Evolutionary conservation across 2,797 vertebrate species (phyloP), one percentile per base, ranked within the genome.

Genomic region (Eptatretus atami): DNA sequence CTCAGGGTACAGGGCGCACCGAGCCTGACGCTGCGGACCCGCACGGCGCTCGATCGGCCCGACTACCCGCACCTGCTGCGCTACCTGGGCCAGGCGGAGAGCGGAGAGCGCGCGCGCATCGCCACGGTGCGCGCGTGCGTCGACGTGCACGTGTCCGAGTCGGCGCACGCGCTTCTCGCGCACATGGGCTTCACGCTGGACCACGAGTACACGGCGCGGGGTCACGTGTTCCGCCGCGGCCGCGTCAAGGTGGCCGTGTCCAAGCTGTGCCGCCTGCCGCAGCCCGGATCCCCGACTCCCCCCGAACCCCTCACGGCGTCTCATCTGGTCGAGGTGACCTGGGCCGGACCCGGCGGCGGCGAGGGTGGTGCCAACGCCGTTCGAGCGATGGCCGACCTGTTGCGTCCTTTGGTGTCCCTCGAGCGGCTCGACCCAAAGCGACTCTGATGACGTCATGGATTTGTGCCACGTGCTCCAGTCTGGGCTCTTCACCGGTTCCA

Each of bases 111-210:
- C 74, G 93, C 78, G 71, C 82, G 87, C 1, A 80, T 90, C 0
- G 80, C 86, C 0, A 71, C 95, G 64, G 88, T 94, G 12, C 80
- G 87, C 25, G 92, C 88, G 73, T 95, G 86, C 1, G 86, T 98
- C 9, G 92, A 98, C 54, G 86, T 98, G 19, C 80, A 84, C 1
- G 82, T 86, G 0, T 95, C 90, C 0, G 87, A 96, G 68, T 86
- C 82, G 73, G 74, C 95, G 67, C 84, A 82, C 0, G 88, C 95
- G 52, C 93, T 98, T 67, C 77, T 96, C 52, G 79, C 83, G 63
- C 88, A 98, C 72, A 98, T 96, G 92, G 90, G 90, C 31, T 98
- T 98, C 74, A 84, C 86, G 65, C 84, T 95, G 86, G 92, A 98
- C 76, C 86, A 98, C 1, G 92, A 98, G 70, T 98, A 94, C 66